Evolutionary conservation across 2,888 invertebrate genomes (phyloP), one percentile per base, ranked within the genome.

Genomic region (Sphaeridia pumilis): DNA sequence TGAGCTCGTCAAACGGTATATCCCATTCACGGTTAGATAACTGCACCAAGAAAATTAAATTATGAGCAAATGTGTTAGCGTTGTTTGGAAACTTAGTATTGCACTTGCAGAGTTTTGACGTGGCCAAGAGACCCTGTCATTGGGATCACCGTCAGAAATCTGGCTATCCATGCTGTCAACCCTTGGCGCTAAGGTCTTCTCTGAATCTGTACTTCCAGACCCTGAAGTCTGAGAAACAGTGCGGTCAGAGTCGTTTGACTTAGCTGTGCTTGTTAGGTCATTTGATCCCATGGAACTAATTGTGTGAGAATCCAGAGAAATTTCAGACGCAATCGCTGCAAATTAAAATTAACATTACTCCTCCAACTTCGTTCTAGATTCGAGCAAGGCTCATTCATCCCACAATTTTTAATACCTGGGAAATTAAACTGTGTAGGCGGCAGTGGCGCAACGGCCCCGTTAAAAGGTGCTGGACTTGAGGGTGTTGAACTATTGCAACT

Each of bases 401-500:
- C n/a, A n/a, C n/a, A 10, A 22, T 24, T 21, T 44, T 20, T 28
- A 64, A 58, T 70, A 83, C 83, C 84, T 67, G 85, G 85, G 73
- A 85, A 87, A 69, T 83, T 80, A 71, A 87, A 87, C 72, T 83
- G 81, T 65, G 79, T 79, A 65, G 59, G 53, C 76, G 76, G 67
- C 69, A 67, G 52, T 66, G 69, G 67, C 70, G 69, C 69, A 76
- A 74, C 55, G 20, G 67, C 65, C 44, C 67, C 61, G 52, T 66
- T 64, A 65, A 82, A 67, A 43, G 72, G 75, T 65, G 90, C 92
- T 46, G 95, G 94, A 69, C 90, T 92, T 65, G 93, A 93, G 58
- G 94, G 93, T 58, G 92, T 89, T 54, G 93, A 93, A 70, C 90
- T 92, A 73, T 92, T 93, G 75, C 92, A 93, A 71, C 92, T 93